Evolutionary conservation across 1,140 invertebrate genomes (phyloP).

Genomic region (Oedothorax gibbosus): DNA sequence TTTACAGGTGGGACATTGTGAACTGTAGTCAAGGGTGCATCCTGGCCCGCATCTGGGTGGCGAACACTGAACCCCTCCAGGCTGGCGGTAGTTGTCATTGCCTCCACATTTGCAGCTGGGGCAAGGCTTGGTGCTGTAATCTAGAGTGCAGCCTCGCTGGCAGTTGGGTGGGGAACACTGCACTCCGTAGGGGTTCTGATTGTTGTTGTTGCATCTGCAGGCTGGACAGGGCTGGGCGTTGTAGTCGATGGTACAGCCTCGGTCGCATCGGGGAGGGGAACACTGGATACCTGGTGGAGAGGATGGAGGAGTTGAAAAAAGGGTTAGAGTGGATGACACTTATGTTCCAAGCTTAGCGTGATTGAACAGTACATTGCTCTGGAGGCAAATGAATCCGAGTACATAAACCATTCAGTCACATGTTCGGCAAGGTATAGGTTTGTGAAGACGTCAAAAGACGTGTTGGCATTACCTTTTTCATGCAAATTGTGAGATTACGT

Average conservation of each 20-base stretch:
- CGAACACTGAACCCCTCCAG: background rate
- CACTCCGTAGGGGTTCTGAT: background rate
- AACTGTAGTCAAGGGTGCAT: background rate
- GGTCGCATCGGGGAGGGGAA: slow-evolving; percentile 18
- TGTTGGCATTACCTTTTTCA: too few species aligned
- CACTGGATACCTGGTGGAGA: background rate
- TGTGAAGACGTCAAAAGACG: too few species aligned
- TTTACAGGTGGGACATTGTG: slow-evolving; percentile 2
- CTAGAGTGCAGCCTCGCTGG: background rate
- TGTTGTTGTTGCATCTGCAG: slow-evolving; percentile 17
- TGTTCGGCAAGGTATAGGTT: too few species aligned
- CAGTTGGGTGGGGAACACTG: background rate
- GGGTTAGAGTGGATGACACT: too few species aligned
- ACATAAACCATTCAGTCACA: too few species aligned
- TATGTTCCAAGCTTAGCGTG: too few species aligned
- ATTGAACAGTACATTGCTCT: too few species aligned
- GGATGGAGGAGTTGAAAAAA: too few species aligned
- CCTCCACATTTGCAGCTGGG: background rate
- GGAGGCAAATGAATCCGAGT: too few species aligned
- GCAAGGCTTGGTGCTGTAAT: background rate
- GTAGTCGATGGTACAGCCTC: slow-evolving; percentile 16
- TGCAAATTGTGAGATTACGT: too few species aligned
- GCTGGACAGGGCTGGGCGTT: slow-evolving; percentile 17
- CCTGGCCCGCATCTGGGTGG: slow-evolving; percentile 4
- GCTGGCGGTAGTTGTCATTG: background rate